Percentiles rank a stretch among this genome's conserved stretches.
These are phyloP conservation scores for Aleiodes testaceus DNA, from an alignment of 2,888 invertebrate species.

Conservation along the genomic window DNA sequence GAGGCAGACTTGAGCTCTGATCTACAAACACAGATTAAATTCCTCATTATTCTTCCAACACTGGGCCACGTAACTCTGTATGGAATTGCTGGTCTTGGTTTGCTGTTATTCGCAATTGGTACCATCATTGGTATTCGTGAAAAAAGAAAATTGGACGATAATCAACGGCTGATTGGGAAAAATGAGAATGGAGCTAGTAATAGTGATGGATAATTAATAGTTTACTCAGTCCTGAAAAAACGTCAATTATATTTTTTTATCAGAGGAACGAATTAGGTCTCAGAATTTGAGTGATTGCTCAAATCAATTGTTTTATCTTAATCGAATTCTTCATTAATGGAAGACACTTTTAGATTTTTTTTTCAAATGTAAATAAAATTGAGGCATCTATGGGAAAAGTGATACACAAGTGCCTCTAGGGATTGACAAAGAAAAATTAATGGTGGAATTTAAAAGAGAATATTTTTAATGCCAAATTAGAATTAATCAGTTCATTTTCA, in stretches of 20 bases:
- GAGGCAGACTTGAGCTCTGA: constrained; percentile 77
- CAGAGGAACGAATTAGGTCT: neutral
- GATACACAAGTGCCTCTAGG: constrained; percentile 51
- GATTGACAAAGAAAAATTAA: constrained; percentile 31
- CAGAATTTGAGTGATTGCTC: too few species aligned
- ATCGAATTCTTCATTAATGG: constrained; percentile 3
- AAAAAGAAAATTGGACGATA: constrained; percentile 66
- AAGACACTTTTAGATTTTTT: too few species aligned
- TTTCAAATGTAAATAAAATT: neutral
- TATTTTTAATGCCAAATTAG: constrained; percentile 13
- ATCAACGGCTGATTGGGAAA: constrained; percentile 65
- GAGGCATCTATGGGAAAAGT: constrained; percentile 42
- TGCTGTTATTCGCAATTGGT: constrained; percentile 68
- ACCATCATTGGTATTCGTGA: constrained; percentile 65
- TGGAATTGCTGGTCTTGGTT: constrained; percentile 74
- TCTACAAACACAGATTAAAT: constrained; percentile 76
- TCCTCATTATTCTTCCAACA: constrained; percentile 75
- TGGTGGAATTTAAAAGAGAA: constrained; percentile 8
- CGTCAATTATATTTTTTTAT: constrained; percentile 18
- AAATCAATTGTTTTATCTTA: neutral
- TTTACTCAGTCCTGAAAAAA: neutral
- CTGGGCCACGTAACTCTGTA: constrained; percentile 76
- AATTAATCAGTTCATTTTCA: neutral
- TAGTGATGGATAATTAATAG: constrained; percentile 47
- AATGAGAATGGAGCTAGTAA: constrained; percentile 46